A percentile compares a stretch with the other conserved stretches of the same genome.
phyloP scores from a whole-genome alignment of 2,113 vertebrate species.

The Sturnira hondurensis region DNA sequence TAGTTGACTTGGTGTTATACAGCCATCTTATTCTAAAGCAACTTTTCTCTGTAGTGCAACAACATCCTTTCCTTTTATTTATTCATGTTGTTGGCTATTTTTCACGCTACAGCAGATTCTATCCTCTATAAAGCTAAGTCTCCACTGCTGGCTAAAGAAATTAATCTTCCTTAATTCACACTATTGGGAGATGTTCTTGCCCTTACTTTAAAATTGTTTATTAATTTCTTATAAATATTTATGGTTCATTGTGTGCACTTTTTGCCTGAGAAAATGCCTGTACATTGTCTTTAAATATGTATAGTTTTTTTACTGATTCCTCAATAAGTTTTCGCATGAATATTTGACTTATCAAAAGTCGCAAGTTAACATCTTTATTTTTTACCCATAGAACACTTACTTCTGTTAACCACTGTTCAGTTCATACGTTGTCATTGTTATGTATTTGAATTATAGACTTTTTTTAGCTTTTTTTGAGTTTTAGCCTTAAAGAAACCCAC shows the following conservation, averaged over 20 bases:
- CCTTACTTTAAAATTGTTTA: conserved; percentile 17
- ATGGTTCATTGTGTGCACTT: not conserved
- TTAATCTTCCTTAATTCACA: not conserved
- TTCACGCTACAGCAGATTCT: not conserved
- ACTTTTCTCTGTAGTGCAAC: not conserved
- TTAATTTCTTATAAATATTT: conserved; percentile 4
- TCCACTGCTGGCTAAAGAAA: not conserved
- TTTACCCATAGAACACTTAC: not conserved
- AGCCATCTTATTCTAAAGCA: not conserved
- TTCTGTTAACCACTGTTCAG: not conserved
- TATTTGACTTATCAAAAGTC: not conserved
- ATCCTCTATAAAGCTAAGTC: not conserved
- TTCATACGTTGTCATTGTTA: not conserved
- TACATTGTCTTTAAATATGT: not conserved
- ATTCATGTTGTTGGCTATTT: not conserved
- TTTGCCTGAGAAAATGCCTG: not conserved
- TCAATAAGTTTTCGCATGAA: not conserved
- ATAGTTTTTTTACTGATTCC: not conserved
- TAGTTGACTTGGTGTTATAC: not conserved
- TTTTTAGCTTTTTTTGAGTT: not conserved
- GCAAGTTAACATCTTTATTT: not conserved
- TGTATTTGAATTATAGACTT: not conserved
- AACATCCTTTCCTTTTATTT: not conserved
- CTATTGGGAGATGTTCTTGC: not conserved
- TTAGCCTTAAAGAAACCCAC: not conserved